Evolutionary conservation across 2,113 vertebrate genomes (phyloP), one percentile per base, ranked within the genome.

Genomic region (Aegotheles bennettii): DNA sequence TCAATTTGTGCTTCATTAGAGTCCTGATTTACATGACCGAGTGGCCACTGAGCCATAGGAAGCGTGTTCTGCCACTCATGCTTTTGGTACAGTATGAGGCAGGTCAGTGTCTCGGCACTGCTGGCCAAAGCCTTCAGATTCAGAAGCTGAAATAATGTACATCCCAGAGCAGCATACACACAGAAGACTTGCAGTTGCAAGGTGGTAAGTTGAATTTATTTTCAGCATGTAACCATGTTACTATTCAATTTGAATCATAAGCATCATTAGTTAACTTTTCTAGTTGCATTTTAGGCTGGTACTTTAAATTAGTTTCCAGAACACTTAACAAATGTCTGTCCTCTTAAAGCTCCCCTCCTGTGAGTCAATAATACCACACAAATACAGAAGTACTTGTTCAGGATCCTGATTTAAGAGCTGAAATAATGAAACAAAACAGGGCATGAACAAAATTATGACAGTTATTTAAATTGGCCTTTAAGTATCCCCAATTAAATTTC

Each of bases 1-100:
- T 81, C 29, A 31, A 0, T 57, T 50, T 2, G 1, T 74, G n/a
- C 60, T 71, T 67, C 0, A 0, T 43, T 65, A 57, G 19, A 68
- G 43, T 40, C 12, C 65, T 35, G 45, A 53, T 38, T 51, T 31
- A 42, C 35, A 6, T 9, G 25, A 31, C 26, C 28, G n/a, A 40
- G 45, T 51, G 29, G 54, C 59, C 56, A 48, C 14, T 16, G 78
- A 59, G 38, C 60, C 38, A 40, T 0, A 50, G 51, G 35, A 56
- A 57, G 13, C 1, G 0, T 31, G 14, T 45, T 78, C 35, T 40
- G 61, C 54, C 23, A 16, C 36, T 78, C 42, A 25, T 2, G 4
- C 20, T 50, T 63, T 59, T 75, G 2, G 0, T 12, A 2, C 4
- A 16, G 3, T 13, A 7, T 15, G 42, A 78, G 65, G 25, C 28